These are phyloP conservation scores for Scleropages formosus DNA, from an alignment of 2,797 vertebrate genomes.

Conservation along the genomic window DNA sequence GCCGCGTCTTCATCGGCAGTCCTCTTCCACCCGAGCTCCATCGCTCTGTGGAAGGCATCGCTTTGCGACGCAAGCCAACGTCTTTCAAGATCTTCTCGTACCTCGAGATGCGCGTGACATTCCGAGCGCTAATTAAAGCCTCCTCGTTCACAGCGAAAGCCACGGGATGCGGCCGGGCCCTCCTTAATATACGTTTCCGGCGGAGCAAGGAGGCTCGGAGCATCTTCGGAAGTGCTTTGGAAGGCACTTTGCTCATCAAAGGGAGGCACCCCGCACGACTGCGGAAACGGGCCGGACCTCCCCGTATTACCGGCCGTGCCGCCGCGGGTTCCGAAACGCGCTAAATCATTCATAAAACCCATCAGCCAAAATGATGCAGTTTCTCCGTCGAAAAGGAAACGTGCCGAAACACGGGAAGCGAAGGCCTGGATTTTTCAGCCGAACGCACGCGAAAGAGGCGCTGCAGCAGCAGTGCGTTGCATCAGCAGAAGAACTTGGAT, in stretches of 20 bases:
- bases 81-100: too few species aligned
- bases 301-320: constrained; percentile 34
- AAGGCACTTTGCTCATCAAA: constrained; percentile 46
- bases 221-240: constrained; percentile 32
- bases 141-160: constrained; percentile 36
- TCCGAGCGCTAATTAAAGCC: constrained; percentile 42
- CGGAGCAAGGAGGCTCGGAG: constrained; percentile 34
- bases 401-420: not conserved
- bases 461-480: not conserved
- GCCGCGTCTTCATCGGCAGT: too few species aligned
- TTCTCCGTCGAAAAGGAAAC: not conserved
- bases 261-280: constrained; percentile 26
- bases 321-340: constrained; percentile 30
- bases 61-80: too few species aligned
- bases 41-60: too few species aligned
- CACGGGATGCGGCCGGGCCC: constrained; percentile 17
- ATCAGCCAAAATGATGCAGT: constrained; percentile 25
- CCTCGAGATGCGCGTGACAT: too few species aligned
- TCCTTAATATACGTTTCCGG: constrained; percentile 44
- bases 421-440: not conserved
- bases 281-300: constrained; percentile 23
- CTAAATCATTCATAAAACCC: constrained; percentile 35
- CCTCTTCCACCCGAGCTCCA: too few species aligned
- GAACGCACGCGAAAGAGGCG: not conserved
- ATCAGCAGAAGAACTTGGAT: too few species aligned